These are phyloP conservation scores for Chrysolina oricalcia DNA, from an alignment of 2,888 invertebrate genomes.

Conservation along the genomic window DNA sequence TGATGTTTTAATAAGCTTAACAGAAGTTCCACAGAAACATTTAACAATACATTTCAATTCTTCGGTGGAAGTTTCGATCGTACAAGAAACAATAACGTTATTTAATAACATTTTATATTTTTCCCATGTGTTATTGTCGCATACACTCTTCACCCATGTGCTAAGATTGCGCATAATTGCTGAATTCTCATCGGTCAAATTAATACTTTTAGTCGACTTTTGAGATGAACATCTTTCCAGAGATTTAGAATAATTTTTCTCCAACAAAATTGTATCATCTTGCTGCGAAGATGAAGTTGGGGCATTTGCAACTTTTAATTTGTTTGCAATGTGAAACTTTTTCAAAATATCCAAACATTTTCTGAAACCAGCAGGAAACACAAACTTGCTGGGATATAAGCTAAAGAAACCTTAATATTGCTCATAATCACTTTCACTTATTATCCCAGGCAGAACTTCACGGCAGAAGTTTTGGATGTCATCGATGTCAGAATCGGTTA, in stretches of 20 bases:
- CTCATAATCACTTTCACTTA: not conserved
- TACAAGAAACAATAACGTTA: constrained; percentile 1
- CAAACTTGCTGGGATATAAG: not conserved
- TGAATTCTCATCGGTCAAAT: constrained; percentile 1
- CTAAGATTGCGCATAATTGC: not conserved
- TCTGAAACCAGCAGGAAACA: constrained; percentile 1
- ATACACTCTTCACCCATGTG: not conserved
- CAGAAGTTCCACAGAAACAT: not conserved
- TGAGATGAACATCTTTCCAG: not conserved
- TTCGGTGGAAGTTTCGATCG: not conserved
- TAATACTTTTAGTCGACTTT: not conserved
- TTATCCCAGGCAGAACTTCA: constrained; percentile 1
- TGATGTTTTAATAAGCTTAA: not conserved
- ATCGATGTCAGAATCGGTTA: not conserved
- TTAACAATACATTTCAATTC: constrained; percentile 1
- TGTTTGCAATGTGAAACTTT: not conserved
- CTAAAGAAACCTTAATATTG: not conserved
- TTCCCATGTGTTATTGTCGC: constrained; percentile 1
- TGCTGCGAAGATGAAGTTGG: not conserved
- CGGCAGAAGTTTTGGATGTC: not conserved
- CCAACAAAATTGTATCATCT: not conserved
- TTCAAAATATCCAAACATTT: constrained; percentile 1
- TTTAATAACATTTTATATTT: not conserved
- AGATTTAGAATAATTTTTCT: not conserved
- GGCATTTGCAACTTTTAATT: not conserved